Conservation (phyloP, 2,113 vertebrate genomes). For the Malurus cyaneus region DNA sequence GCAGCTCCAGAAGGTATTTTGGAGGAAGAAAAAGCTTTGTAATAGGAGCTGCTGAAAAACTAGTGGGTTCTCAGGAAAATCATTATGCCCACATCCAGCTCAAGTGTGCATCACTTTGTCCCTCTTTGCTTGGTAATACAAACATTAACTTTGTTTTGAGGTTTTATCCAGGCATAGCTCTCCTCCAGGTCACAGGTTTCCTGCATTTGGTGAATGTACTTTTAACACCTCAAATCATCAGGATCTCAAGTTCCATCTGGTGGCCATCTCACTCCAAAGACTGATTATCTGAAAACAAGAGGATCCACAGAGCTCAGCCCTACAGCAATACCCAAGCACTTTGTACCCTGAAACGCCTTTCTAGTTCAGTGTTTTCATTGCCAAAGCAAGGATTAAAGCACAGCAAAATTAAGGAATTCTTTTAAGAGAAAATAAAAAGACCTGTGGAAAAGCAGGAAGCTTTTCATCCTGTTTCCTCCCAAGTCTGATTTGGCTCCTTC, state of each 20-base stretch:
- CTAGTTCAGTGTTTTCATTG: background rate
- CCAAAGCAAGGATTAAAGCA: background rate
- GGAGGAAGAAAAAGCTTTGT: background rate
- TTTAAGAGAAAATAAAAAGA: background rate
- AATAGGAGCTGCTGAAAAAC: background rate
- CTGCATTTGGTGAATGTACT: background rate
- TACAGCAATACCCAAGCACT: background rate
- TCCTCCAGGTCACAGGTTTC: background rate
- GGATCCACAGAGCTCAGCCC: background rate
- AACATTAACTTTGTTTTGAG: background rate
- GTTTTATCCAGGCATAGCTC: background rate
- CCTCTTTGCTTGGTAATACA: background rate
- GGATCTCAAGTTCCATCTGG: background rate
- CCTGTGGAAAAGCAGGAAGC: background rate
- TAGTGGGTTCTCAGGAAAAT: background rate
- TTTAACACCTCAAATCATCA: background rate
- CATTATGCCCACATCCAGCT: background rate
- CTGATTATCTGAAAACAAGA: background rate
- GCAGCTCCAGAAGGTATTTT: background rate
- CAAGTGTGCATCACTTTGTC: fast-evolving
- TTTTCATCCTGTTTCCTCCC: background rate
- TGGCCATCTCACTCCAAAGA: background rate
- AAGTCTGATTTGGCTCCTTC: fast-evolving
- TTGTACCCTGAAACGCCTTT: background rate
- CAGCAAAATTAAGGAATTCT: background rate